Base-by-base conservation (phyloP, 2,797 vertebrate genomes). In the Staurois parvus region DNA sequence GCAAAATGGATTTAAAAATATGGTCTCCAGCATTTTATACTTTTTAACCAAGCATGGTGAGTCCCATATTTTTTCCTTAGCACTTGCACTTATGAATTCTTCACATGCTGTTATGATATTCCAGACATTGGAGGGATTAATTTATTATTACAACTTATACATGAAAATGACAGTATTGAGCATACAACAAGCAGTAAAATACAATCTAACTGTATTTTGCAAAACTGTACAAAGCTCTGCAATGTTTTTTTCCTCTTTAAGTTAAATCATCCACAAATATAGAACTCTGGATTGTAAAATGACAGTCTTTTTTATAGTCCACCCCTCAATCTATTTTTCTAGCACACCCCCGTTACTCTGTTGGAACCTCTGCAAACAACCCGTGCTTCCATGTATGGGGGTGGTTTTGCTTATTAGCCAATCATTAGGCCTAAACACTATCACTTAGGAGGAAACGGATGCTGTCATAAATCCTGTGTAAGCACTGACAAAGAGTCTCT, bases 1-100 rank as follows among this genome's bases (percentile, higher is more conserved):
- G 29, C 4, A 59, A 86, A 82, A 77, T 82, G 40, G 64, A 77
- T 81, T 82, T 48, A 8, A 82, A 84, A 79, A 83, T 73, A 86
- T 59, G 68, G 56, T 26, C 74, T 64, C 24, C 79, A 30, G 74
- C 3, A 52, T 30, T 62, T 59, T 81, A 30, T 29, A 30, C 42
- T 30, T 29, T 29, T 28, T 26, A 64, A 26, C 3, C 59, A 64
- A 64, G 4, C n/a, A 26, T 2, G 7, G n/a, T 2, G 8, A 26
- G 8, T 9, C 2, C 5, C 8, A 13, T 66, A 66, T 66, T 28
- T 66, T 64, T 66, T 15, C 64, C n/a, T 64, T 64, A n/a, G 62
- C 26, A 28, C n/a, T n/a, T 11, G 24, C n/a, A 9, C 29, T 66
- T 26, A 12, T 66, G 12, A 5, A 29, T 66, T 24, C 7, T 64